Percentiles rank a stretch among this genome's conserved stretches.
These are phyloP conservation scores for Panthera uncia DNA, from an alignment of 2,113 vertebrate genomes.

Conservation along the genomic window DNA sequence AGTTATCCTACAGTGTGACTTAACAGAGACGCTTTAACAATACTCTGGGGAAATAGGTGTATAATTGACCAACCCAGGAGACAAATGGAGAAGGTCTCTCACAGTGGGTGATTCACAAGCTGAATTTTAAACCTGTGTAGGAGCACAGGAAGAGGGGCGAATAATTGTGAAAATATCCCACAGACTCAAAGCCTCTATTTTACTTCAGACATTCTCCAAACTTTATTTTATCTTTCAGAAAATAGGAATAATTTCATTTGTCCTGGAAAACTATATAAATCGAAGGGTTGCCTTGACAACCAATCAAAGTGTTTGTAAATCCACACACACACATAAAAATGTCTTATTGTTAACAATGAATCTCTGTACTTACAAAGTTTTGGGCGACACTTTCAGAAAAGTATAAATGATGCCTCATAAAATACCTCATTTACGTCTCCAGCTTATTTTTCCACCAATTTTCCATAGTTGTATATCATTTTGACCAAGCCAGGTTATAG, in stretches of 20 bases:
- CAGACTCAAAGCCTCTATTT: background rate
- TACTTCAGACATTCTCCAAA: background rate
- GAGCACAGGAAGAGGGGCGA: background rate
- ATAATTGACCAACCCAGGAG: background rate
- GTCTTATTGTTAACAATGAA: background rate
- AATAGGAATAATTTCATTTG: background rate
- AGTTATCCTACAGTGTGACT: background rate
- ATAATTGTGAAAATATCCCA: background rate
- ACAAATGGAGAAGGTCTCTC: background rate
- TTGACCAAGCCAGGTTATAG: background rate
- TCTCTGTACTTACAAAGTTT: background rate
- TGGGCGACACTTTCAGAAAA: background rate
- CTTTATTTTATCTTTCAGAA: background rate
- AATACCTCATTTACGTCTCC: accelerated
- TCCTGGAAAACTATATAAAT: background rate
- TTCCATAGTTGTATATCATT: background rate
- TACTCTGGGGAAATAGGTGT: background rate
- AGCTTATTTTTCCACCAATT: background rate
- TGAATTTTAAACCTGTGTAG: background rate
- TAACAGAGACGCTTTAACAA: background rate
- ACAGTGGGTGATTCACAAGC: background rate
- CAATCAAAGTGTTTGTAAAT: background rate
- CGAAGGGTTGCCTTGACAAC: background rate
- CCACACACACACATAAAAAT: background rate
- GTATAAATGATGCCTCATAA: background rate